Evolutionary conservation across 2,888 invertebrate species (phyloP), one percentile per base, ranked within the genome.

Genomic region (Lutraria lutraria): DNA sequence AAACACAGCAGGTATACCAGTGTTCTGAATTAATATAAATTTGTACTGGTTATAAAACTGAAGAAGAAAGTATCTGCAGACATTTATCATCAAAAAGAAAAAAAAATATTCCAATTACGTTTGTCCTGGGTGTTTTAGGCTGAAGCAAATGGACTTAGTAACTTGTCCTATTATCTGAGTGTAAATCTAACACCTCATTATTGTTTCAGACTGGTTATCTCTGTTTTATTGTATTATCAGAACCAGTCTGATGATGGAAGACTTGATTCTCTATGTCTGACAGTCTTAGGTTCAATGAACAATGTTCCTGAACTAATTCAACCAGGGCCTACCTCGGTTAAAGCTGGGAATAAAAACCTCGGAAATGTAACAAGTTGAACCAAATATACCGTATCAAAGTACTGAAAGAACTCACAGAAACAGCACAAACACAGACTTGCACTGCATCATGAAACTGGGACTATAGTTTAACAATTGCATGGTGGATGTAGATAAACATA

Each of bases 161-260:
- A 68, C 25, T 25, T 68, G 63, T 68, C 63, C 63, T 54, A 53
- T 81, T 81, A 52, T 54, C 81, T 52, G 53, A 43, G 54, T 13
- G 79, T 83, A 76, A 68, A 87, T 81, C 82, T 88, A 76, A 81
- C 76, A 81, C 88, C 82, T 60, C 81, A 85, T 85, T 85, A 76
- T 56, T 56, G 76, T 68, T 60, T 63, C 60, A 68, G 83, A 83
- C 79, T 84, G 80, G 54, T 83, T 88, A 85, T 88, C 85, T 72
- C 43, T 80, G 34, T 86, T 86, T 86, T 89, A 89, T 89, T 89
- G 84, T 84, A 63, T 89, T 89, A 89, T 89, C 89, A 29, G 29
- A 52, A 76, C 79, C 83, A 80, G 72, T 72, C 81, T 72, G 76
- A 54, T 89, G 89, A 89, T 89, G 89, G 86, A 89, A n/a, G 29